Evolutionary conservation across 2,113 vertebrate species (phyloP).

Genomic region (Paradoxurus hermaphroditus): DNA sequence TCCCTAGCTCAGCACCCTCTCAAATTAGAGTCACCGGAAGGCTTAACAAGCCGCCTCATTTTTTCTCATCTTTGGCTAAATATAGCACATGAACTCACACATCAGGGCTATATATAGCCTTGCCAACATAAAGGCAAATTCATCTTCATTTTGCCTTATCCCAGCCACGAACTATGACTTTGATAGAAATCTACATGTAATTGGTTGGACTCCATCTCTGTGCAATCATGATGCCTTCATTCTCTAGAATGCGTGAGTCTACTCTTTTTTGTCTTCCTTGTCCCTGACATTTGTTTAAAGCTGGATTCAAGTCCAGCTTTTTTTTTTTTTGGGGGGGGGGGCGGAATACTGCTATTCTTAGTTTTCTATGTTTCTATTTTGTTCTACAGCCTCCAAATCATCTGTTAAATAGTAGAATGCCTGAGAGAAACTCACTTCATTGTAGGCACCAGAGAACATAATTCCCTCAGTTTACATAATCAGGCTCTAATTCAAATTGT

Average conservation of each 20-base stretch:
- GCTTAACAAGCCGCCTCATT: background rate
- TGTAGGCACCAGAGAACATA: background rate
- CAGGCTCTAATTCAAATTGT: background rate
- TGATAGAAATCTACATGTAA: background rate
- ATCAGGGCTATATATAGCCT: background rate
- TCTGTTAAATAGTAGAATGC: background rate
- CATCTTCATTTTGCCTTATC: background rate
- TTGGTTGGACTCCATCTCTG: background rate
- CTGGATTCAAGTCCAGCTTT: background rate
- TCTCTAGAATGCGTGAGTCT: background rate
- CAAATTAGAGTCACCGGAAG: background rate
- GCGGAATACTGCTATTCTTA: background rate
- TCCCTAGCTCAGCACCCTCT: background rate
- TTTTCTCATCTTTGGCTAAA: background rate
- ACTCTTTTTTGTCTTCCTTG: background rate
- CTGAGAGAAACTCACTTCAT: background rate
- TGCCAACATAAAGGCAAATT: background rate
- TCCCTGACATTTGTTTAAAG: background rate
- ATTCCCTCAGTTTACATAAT: background rate
- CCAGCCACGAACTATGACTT: background rate
- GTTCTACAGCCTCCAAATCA: background rate
- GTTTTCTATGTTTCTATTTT: conserved; percentile 12
- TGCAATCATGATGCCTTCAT: background rate
- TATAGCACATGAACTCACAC: background rate
- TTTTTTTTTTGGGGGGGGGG: too few relatives aligned